Evolutionary conservation across 2,113 vertebrate genomes (phyloP).

Genomic region (Coryphaenoides rupestris): DNA sequence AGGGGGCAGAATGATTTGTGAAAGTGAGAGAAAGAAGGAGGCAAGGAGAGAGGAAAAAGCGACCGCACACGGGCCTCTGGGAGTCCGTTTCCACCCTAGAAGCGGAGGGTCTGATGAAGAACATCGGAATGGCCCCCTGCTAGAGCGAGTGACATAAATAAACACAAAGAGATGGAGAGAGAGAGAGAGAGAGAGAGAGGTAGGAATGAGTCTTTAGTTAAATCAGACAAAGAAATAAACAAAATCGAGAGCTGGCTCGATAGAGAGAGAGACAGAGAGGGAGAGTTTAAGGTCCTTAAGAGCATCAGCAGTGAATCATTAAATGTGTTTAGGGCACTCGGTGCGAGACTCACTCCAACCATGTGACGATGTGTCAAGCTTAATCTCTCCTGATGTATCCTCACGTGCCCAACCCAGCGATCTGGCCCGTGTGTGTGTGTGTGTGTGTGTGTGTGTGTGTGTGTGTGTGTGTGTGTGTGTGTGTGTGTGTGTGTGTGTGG

Average conservation of each 20-base stretch:
- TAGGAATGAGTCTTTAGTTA: conserved; percentile 9
- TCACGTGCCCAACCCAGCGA: conserved; percentile 10
- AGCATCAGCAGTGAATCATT: no score
- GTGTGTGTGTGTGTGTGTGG: no score
- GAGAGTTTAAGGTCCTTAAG: no score
- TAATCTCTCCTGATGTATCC: conserved; percentile 8
- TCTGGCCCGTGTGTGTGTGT: background rate
- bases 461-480: conserved; percentile 5
- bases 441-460: conserved; percentile 8
- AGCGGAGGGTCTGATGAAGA: conserved; percentile 26
- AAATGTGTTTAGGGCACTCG: background rate
- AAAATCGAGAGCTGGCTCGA: background rate
- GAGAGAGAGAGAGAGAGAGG: background rate
- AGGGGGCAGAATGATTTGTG: no score
- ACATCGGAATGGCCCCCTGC: conserved; percentile 16
- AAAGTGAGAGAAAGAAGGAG: no score
- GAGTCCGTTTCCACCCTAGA: conserved; percentile 2
- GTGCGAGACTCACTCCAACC: conserved; percentile 12
- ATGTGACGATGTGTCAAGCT: conserved; percentile 5
- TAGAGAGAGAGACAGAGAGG: no score
- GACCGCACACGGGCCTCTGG: background rate
- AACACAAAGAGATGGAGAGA: background rate
- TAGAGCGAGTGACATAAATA: background rate
- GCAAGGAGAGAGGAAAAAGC: no score
- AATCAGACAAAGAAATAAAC: background rate